Evolutionary conservation across 1,140 invertebrate species (phyloP).

Genomic region (Micrasema minimum): DNA sequence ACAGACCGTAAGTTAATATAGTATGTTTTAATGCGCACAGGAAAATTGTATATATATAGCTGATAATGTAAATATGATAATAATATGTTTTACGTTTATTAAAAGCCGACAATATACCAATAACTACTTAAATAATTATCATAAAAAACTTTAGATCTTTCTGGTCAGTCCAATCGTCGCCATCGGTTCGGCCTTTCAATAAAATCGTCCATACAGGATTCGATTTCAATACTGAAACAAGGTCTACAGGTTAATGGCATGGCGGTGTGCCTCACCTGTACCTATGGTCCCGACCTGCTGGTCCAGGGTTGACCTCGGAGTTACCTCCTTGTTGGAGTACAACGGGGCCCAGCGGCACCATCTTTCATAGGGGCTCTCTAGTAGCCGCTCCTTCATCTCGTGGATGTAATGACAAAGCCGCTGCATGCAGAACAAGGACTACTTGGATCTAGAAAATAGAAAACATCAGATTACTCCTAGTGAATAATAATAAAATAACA

Average conservation of each 20-base stretch:
- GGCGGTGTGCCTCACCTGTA: constrained; percentile 72
- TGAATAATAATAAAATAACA: no score
- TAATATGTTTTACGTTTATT: no score
- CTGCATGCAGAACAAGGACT: constrained; percentile 75
- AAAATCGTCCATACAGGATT: background rate
- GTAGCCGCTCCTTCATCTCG: constrained; percentile 89
- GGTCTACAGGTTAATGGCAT: background rate
- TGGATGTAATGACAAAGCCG: constrained; percentile 89
- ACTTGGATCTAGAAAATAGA: constrained; percentile 58
- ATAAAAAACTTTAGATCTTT: no score
- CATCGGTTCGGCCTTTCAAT: background rate
- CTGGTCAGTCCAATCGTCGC: no score
- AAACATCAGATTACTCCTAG: background rate
- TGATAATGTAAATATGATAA: no score
- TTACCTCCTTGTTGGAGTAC: constrained; percentile 55
- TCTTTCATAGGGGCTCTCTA: constrained; percentile 72
- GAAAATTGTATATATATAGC: no score
- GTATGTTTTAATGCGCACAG: no score
- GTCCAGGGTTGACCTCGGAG: constrained; percentile 60
- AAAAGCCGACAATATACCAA: no score
- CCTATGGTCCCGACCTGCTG: constrained; percentile 83
- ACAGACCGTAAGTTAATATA: no score
- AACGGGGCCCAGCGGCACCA: constrained; percentile 62
- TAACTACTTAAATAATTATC: no score
- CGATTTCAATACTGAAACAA: background rate